Conservation (phyloP, 2,888 invertebrate species). For the Drosophila formosana region DNA sequence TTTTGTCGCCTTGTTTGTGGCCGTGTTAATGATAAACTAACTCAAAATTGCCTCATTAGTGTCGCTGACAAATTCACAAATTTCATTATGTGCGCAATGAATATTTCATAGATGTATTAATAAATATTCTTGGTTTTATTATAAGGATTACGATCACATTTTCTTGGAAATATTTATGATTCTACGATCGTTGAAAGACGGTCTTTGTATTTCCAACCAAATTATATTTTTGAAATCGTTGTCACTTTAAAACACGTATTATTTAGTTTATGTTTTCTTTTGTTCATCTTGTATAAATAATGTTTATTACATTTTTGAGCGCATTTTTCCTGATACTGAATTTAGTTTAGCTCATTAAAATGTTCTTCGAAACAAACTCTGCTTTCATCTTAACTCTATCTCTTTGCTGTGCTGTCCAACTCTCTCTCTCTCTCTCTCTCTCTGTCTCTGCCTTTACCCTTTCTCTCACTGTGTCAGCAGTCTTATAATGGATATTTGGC, state of each 20-base stretch:
- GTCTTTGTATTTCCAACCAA: too few relatives aligned
- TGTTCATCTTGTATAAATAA: too few relatives aligned
- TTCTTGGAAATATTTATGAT: too few relatives aligned
- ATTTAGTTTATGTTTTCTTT: too few relatives aligned
- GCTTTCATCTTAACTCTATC: not conserved
- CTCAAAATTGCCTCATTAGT: not conserved
- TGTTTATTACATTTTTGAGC: too few relatives aligned
- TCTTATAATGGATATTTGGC: conserved; percentile 38
- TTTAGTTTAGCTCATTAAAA: not conserved
- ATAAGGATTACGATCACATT: too few relatives aligned
- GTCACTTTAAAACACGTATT: too few relatives aligned
- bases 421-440: not conserved
- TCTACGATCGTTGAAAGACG: too few relatives aligned
- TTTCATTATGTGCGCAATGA: not conserved
- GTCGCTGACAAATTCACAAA: not conserved
- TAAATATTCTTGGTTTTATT: too few relatives aligned
- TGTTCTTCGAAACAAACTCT: not conserved
- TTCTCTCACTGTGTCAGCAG: not conserved
- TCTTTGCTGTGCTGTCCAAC: not conserved
- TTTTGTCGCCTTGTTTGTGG: not conserved
- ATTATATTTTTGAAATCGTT: too few relatives aligned
- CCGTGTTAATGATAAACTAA: not conserved
- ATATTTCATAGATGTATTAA: not conserved
- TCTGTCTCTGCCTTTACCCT: not conserved
- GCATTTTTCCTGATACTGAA: too few relatives aligned